These are phyloP conservation scores for Corbicula japonica DNA, from an alignment of 2,888 invertebrate genomes.

Conservation along the genomic window DNA sequence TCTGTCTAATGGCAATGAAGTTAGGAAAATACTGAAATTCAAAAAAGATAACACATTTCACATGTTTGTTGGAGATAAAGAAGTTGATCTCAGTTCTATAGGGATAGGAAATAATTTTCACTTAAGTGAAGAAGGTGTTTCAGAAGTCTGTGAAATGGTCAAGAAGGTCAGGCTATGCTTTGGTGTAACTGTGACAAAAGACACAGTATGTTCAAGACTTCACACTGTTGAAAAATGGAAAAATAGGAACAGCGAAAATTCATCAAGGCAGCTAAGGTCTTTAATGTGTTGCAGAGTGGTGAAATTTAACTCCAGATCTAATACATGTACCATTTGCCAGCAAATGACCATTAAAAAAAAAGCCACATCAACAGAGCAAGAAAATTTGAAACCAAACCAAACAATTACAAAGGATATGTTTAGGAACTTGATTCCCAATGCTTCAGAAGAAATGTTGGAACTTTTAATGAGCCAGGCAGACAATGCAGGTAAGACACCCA, in stretches of 20 bases:
- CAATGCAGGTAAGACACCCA: conserved; percentile 5
- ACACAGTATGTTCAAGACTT: not conserved
- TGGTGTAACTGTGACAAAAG: not conserved
- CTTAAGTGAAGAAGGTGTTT: not conserved
- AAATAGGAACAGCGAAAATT: not conserved
- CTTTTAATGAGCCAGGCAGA: conserved; percentile 9
- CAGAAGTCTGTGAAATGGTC: not conserved
- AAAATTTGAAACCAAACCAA: not conserved
- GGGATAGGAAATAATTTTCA: not conserved
- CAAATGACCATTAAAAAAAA: conserved; percentile 11
- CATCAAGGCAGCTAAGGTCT: conserved; percentile 1
- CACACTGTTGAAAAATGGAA: not conserved
- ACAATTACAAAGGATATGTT: conserved; percentile 9
- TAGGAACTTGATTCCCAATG: conserved; percentile 2
- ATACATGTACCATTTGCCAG: conserved; percentile 16
- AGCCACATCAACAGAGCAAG: not conserved
- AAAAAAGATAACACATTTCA: not conserved
- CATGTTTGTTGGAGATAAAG: not conserved
- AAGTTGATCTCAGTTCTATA: not conserved
- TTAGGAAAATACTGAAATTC: conserved; percentile 17
- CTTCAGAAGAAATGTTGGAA: not conserved
- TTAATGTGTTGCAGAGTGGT: conserved; percentile 12
- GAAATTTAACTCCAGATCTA: conserved; percentile 1
- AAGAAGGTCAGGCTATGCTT: not conserved
- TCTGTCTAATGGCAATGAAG: not conserved